Evolutionary conservation across 2,888 invertebrate species (phyloP).

Genomic region (Melinopterus prodromus): DNA sequence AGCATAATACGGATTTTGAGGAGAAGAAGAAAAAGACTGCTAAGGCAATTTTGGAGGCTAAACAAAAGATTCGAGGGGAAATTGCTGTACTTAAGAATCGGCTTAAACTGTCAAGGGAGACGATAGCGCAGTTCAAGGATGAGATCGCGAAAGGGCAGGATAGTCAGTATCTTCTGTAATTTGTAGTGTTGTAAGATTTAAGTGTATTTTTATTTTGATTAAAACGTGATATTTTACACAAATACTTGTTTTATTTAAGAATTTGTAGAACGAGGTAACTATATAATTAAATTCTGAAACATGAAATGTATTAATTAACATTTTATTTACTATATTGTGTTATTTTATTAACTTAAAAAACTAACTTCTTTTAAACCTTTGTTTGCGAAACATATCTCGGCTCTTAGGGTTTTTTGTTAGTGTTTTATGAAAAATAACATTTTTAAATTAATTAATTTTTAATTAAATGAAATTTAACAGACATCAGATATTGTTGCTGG

Average conservation of each 20-base stretch:
- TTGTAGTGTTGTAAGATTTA: not conserved
- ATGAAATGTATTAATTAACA: too few species aligned
- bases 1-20: conserved; percentile 87
- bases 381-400: too few species aligned
- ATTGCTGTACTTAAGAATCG: conserved; percentile 87
- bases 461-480: too few species aligned
- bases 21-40: conserved; percentile 84
- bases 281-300: too few species aligned
- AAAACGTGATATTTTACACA: not conserved
- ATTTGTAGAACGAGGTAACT: conserved; percentile 7
- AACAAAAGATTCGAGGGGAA: conserved; percentile 82
- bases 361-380: too few species aligned
- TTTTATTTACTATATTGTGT: too few species aligned
- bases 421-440: too few species aligned
- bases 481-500: too few species aligned
- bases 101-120: conserved; percentile 84
- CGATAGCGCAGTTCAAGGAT: conserved; percentile 82
- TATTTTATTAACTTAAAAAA: too few species aligned
- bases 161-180: conserved; percentile 49
- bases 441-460: too few species aligned
- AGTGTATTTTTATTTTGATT: not conserved
- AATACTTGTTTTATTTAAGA: conserved; percentile 11
- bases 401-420: too few species aligned
- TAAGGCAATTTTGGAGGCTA: conserved; percentile 79
- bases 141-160: conserved; percentile 69